Conservation (phyloP, 1,140 invertebrate genomes). For the Riptortus pedestris region DNA sequence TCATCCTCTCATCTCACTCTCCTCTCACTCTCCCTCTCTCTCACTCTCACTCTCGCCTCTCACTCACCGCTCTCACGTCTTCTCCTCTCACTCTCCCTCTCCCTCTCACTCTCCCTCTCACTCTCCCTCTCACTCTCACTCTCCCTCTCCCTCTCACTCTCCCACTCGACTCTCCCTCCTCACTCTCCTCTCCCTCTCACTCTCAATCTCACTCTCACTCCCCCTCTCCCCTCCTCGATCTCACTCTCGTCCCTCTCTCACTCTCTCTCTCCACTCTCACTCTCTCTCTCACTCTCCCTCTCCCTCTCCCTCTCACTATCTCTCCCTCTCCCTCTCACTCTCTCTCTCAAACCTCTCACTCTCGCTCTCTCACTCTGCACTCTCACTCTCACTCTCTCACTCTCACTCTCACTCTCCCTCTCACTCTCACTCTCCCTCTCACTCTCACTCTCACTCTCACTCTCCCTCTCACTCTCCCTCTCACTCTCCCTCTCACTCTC, state of each 20-base stretch:
- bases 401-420: conserved; percentile 8
- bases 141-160: background rate
- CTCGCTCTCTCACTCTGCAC: background rate
- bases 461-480: conserved; percentile 9
- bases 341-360: no score
- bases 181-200: background rate
- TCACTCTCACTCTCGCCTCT: background rate
- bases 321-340: no score
- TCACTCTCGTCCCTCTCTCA: background rate
- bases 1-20: background rate
- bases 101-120: background rate
- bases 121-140: background rate
- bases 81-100: background rate
- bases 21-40: background rate
- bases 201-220: background rate
- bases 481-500: background rate
- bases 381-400: background rate
- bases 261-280: no score
- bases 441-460: background rate
- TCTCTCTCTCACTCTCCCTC: no score
- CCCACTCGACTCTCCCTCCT: background rate
- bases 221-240: background rate
- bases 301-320: no score
- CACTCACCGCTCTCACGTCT: background rate
- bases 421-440: background rate